A percentile compares a stretch with the other conserved stretches of the same genome.
Evolutionary conservation across 2,113 vertebrate genomes (phyloP).

Genomic region (Galemys pyrenaicus): DNA sequence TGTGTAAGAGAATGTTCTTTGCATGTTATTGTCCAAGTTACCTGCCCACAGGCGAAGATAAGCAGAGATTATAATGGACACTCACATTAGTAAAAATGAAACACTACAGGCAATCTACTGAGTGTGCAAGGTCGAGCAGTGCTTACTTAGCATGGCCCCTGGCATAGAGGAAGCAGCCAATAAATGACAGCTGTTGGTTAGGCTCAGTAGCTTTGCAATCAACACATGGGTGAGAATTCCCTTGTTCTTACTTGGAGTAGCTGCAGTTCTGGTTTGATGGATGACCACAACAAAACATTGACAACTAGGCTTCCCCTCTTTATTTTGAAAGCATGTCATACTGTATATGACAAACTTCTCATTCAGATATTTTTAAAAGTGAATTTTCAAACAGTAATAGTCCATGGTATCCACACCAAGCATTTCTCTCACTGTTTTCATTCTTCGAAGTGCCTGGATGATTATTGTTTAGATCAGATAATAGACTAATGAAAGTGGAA

Average conservation of each 20-base stretch:
- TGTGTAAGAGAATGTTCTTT: background rate
- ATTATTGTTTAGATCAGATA: background rate
- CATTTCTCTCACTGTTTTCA: background rate
- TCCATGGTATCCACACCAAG: background rate
- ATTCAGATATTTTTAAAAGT: background rate
- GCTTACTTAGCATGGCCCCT: background rate
- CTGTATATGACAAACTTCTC: background rate
- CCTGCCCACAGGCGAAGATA: background rate
- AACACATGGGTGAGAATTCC: background rate
- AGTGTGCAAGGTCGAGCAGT: background rate
- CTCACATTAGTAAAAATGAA: background rate
- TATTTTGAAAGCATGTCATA: background rate
- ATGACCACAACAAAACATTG: background rate
- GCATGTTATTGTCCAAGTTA: background rate
- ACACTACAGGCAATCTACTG: background rate
- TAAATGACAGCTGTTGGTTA: background rate
- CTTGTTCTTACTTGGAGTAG: background rate
- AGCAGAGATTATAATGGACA: background rate
- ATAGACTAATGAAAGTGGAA: background rate
- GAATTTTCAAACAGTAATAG: background rate
- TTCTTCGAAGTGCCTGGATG: background rate
- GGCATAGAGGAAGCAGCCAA: background rate
- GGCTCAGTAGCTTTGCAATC: background rate
- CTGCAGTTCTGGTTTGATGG: background rate
- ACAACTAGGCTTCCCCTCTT: background rate